Percentiles rank a stretch among this genome's conserved stretches.
phyloP scores from a whole-genome alignment of 2,797 vertebrate species.

The Leuciscus waleckii region DNA sequence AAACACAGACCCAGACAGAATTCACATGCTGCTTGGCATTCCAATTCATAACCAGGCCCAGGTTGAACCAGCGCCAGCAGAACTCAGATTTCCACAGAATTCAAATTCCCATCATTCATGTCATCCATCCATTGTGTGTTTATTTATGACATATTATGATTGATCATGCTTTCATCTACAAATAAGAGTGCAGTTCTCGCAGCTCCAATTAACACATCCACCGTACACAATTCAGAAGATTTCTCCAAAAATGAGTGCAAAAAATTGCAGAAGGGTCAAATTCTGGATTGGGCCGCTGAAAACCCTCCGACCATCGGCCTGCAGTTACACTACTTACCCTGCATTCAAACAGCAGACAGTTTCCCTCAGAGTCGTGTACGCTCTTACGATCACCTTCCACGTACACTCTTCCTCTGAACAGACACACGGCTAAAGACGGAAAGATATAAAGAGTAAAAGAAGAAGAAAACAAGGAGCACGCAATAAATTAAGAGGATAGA shows the following conservation, averaged over 20 bases:
- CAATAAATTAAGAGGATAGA: slow-evolving; percentile 22
- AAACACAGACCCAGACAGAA: not conserved
- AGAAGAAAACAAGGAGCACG: not conserved
- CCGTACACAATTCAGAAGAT: not conserved
- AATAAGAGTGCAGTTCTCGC: not conserved
- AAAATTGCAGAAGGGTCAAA: not conserved
- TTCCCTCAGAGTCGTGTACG: slow-evolving; percentile 79
- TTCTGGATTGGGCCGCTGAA: not conserved
- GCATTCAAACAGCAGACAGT: slow-evolving; percentile 85
- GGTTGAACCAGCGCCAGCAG: not conserved
- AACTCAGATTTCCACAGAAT: not conserved
- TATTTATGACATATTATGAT: not conserved
- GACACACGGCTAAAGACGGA: slow-evolving; percentile 75
- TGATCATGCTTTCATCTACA: not conserved
- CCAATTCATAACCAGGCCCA: not conserved
- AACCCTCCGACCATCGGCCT: not conserved
- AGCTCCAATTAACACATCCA: not conserved
- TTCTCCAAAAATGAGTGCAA: not conserved
- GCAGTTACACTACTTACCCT: slow-evolving; percentile 76
- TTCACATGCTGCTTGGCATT: not conserved
- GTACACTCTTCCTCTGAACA: slow-evolving; percentile 84
- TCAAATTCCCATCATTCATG: not conserved
- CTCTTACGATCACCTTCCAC: slow-evolving; percentile 84
- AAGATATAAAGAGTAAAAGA: slow-evolving; percentile 26
- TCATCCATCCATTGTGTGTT: not conserved